Evolutionary conservation across 2,797 vertebrate genomes (phyloP), one percentile per base, ranked within the genome.

Genomic region (Enteromius anoplus): DNA sequence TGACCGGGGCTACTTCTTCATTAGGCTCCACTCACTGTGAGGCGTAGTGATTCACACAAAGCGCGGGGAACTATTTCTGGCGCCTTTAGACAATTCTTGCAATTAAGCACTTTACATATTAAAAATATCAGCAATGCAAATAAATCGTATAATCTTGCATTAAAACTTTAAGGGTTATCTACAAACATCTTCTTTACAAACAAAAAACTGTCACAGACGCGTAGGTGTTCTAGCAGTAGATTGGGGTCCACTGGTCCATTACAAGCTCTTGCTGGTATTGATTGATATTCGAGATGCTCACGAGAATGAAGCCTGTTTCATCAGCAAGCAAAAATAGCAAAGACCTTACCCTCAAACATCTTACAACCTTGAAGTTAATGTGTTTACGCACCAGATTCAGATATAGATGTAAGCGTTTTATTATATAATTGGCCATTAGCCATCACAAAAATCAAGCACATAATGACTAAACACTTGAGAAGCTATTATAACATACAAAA

Each of bases 231-330:
- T 9, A n/a, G 68, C 26, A 32, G 40, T 60, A 42, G n/a, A 72
- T 69, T 3, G 76, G 51, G 42, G 82, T 88, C 14, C 72, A n/a
- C 2, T 5, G 86, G 87, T 84, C 88, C 86, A 89, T 88, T 89
- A 88, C 8, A 76, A 55, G 75, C 69, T 81, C 72, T 75, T 55
- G 68, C 10, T 78, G 58, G 45, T 89, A 91, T 91, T 76, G 90
- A 91, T 89, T 91, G 88, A 60, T 83, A 91, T 66, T 82, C n/a
- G 85, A 91, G 84, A 85, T 10, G 70, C 84, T 32, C 80, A 12
- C 7, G 84, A 84, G 85, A 86, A 53, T 64, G 45, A 75, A 4
- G 12, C 34, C 34, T 60, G 40, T 65, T 82, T 19, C 4, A 84
- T 53, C 51, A 64, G 3, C 60, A 68, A 73, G 70, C 26, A 80